A percentile compares a stretch with the other conserved stretches of the same genome.
phyloP scores from a whole-genome alignment of 2,888 invertebrate species.

The Drosophila parthenogenetica region DNA sequence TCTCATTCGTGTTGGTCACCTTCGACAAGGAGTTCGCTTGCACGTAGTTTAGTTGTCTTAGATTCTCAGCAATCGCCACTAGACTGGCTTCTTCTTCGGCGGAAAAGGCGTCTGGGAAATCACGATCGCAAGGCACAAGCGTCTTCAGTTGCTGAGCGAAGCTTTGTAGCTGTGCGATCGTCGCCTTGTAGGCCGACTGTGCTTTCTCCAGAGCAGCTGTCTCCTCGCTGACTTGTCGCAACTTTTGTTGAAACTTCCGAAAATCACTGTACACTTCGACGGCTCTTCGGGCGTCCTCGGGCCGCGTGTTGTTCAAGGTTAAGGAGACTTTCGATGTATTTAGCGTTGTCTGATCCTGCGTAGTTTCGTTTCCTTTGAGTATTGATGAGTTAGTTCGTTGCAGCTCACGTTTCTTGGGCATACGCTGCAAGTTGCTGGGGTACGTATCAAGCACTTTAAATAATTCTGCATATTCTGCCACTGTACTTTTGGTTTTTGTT shows the following conservation, averaged over 20 bases:
- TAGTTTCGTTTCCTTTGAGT: constrained; percentile 47
- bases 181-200: constrained; percentile 58
- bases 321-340: constrained; percentile 34
- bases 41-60: constrained; percentile 77
- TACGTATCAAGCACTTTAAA: constrained; percentile 80
- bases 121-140: constrained; percentile 59
- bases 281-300: constrained; percentile 61
- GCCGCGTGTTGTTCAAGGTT: constrained; percentile 31
- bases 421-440: constrained; percentile 77
- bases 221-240: constrained; percentile 59
- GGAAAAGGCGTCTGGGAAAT: constrained; percentile 65
- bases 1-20: constrained; percentile 35
- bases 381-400: constrained; percentile 66
- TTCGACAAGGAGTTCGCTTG: constrained; percentile 58
- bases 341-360: constrained; percentile 29
- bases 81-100: constrained; percentile 63
- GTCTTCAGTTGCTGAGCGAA: constrained; percentile 81
- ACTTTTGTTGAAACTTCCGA: constrained; percentile 72
- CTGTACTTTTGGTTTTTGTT: constrained; percentile 42
- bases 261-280: constrained; percentile 70
- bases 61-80: constrained; percentile 60
- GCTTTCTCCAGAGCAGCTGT: constrained; percentile 38
- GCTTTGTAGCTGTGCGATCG: constrained; percentile 64
- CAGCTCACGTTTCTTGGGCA: constrained; percentile 66
- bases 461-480: constrained; percentile 71